Evolutionary conservation across 2,113 vertebrate genomes (phyloP), one percentile per base, ranked within the genome.

Genomic region (Mesitornis unicolor): DNA sequence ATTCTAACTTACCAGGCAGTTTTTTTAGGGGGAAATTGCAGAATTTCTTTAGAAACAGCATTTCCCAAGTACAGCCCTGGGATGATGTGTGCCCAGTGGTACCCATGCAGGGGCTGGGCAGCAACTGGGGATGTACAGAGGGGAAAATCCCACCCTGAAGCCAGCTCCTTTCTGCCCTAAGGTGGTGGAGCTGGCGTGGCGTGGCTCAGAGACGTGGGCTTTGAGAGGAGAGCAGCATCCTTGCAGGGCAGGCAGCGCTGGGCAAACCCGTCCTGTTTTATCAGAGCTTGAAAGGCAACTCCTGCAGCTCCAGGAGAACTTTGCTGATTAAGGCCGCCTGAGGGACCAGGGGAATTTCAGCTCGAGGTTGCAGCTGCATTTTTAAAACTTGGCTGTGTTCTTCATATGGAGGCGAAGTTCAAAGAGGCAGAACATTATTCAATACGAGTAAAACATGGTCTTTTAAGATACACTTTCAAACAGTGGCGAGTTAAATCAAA

Each of bases 381-480:
- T 88, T 90, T 61, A 84, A 87, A 95, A 93, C 59, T 59, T 73
- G 80, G 86, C 81, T 90, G 81, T 89, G 96, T 90, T 96, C 95
- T 95, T 92, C 75, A 38, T 42, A 87, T 5, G 82, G 95, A 96
- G 82, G 83, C 77, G 82, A 70, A 89, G 96, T 98, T 98, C 96
- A 96, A 95, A 97, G 96, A 96, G 61, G 87, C 91, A 83, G 91
- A 96, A 96, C 93, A 79, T 94, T 82, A 96, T 90, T 98, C 91
- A 94, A 91, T 77, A 93, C 11, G 64, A 95, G 94, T 97, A 97
- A 97, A 97, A 96, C 95, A 97, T 0, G 18, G 96, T 50, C 92
- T 97, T 97, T 94, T 93, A 97, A 97, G 96, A 96, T 83, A 78
- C 54, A 64, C 77, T 95, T 97, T 97, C 90, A 96, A 92, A 91